Evolutionary conservation across 37 sponge, comb jelly and placozoan genomes (phyloP).

Genomic region (Petrosia ficiformis): DNA sequence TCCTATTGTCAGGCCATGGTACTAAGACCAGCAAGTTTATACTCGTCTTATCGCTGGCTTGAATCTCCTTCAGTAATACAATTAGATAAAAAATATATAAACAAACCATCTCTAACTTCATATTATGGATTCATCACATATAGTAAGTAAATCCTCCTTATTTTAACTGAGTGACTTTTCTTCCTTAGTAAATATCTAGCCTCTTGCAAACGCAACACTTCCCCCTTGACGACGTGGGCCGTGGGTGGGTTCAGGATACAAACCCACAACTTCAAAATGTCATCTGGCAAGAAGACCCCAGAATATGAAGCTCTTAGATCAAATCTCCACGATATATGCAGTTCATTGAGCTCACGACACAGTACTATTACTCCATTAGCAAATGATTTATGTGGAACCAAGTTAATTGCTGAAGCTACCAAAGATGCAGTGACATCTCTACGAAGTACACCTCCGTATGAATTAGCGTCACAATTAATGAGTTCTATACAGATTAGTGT

Average conservation of each 20-base stretch:
- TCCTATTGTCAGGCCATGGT: neutral
- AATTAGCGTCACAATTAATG: neutral
- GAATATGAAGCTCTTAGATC: neutral
- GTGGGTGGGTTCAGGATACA: too few relatives aligned
- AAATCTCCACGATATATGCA: neutral
- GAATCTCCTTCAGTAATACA: too few relatives aligned
- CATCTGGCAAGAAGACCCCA: neutral
- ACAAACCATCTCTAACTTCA: too few relatives aligned
- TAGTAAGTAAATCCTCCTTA: too few relatives aligned
- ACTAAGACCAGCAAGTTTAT: slow-evolving; percentile 1
- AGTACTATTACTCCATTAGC: neutral
- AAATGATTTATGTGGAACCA: neutral
- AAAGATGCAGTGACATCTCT: neutral
- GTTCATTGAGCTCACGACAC: neutral
- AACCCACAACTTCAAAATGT: neutral
- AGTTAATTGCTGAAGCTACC: neutral
- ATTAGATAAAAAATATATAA: too few relatives aligned
- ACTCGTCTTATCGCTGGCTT: too few relatives aligned
- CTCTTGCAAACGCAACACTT: too few relatives aligned
- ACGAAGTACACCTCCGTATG: neutral
- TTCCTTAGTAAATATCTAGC: too few relatives aligned
- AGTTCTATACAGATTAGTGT: neutral
- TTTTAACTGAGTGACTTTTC: too few relatives aligned
- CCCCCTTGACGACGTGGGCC: too few relatives aligned
- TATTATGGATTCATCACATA: too few relatives aligned